Percentiles rank a stretch among this genome's conserved stretches.
Conservation (phyloP, 1,140 invertebrate genomes). For the Arctopsyche grandis region DNA sequence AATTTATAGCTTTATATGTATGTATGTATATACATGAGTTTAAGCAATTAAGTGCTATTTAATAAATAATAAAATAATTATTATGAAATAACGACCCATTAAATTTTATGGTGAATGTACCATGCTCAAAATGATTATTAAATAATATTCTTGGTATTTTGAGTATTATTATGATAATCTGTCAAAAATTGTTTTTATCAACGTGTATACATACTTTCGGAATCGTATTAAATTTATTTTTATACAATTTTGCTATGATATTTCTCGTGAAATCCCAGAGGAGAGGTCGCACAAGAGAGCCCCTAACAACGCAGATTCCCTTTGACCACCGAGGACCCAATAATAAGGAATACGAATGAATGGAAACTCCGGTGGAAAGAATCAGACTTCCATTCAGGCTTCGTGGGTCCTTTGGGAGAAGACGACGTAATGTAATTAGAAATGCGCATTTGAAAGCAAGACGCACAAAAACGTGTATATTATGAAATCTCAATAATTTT, state of each 20-base stretch:
- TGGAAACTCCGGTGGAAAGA: not conserved
- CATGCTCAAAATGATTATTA: too few species aligned
- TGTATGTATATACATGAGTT: too few species aligned
- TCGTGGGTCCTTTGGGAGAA: not conserved
- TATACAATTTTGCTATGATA: not conserved
- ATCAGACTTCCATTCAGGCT: not conserved
- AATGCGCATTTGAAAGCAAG: not conserved
- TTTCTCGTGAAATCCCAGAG: not conserved
- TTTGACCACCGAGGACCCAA: not conserved
- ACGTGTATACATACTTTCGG: not conserved
- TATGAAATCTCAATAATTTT: too few species aligned
- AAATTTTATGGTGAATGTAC: too few species aligned
- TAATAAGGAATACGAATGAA: slow-evolving; percentile 1
- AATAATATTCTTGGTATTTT: too few species aligned
- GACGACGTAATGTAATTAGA: slow-evolving; percentile 16
- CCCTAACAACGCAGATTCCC: not conserved
- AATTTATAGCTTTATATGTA: too few species aligned
- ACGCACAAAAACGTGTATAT: too few species aligned
- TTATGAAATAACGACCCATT: too few species aligned
- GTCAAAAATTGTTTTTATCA: too few species aligned
- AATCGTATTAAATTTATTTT: not conserved
- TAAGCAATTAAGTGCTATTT: too few species aligned
- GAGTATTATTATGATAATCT: too few species aligned
- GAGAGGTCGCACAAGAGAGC: not conserved
- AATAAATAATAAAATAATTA: too few species aligned